Evolutionary conservation across 2,888 invertebrate species (phyloP), one percentile per base, ranked within the genome.

Genomic region (Cosmorhoe ocellata): DNA sequence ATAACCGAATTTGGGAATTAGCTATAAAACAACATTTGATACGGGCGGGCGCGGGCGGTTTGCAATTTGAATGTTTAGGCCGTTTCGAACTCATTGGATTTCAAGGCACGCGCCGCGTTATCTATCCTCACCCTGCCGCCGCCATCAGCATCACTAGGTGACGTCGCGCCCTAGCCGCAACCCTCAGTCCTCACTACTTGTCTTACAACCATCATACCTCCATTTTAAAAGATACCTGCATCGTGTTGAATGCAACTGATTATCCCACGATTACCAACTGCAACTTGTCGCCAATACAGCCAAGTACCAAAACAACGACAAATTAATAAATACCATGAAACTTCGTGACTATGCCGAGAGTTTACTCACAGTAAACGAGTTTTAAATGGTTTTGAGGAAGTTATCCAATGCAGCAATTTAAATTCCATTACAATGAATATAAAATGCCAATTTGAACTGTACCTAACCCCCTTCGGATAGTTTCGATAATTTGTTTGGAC

Each of bases 1-100:
- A 90, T 90, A 90, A 90, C 90, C 78, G 89, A 90, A 90, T 90
- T 90, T 89, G 84, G 89, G 88, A 89, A 90, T 90, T 90, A 90
- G 89, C 90, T 87, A 90, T 90, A 90, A 90, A 90, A 90, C 90
- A 90, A 88, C 90, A 89, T 89, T 89, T 89, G 89, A 89, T 87
- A 86, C 86, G 89, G 88, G 87, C 82, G 79, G 85, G 85, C 85
- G 88, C 86, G 87, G 85, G 87, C 71, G 81, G 86, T 77, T 83
- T 74, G 86, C 85, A 85, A 90, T 90, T 89, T 89, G 88, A 89
- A 90, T 87, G 83, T 89, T 84, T 79, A 74, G 81, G 79, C 79
- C 81, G 84, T 82, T 82, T 76, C 78, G 74, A 74, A 64, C 81
- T 88, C 87, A 86, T 90, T 90, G 83, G 76, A 41, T 82, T 90